Base-by-base conservation (phyloP, 2,113 vertebrate genomes). In the Xenopus tropicalis region DNA sequence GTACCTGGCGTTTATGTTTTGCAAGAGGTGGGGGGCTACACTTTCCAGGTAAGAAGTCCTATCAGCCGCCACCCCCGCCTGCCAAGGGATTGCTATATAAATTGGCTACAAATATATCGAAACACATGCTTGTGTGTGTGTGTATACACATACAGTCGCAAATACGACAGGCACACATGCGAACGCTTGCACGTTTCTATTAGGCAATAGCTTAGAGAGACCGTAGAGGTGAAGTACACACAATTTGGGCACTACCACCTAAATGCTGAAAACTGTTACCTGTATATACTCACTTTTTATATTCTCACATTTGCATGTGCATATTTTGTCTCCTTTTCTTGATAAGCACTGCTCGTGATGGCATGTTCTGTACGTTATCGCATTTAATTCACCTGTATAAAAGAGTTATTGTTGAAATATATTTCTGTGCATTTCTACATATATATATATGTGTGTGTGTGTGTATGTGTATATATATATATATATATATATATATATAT, bases 1-100 rank as follows among this genome's bases (percentile, higher is more conserved):
- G 74, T 72, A 79, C 85, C 74, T 80, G 69, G 78, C 72, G 69
- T 71, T 80, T 74, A 56, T 43, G 78, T 74, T 71, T 68, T 77
- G 64, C 58, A 54, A 44, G 76, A 19, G 79, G 82, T 68, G 23
- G 1, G 0, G 70, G 70, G 70, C 70, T 22, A 25, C 46, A 54
- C 61, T 54, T 61, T 44, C n/a, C 72, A 74, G 72, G 72, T 74
- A 67, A 74, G 71, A 66, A 22, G 56, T 20, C 20, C 2, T 37
- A 37, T 37, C 29, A 37, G 6, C 29, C 5, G 8, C 44, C 1
- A 64, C 13, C 61, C 16, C 61, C 71, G 11, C 58, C 70, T 14
- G 0, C 44, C 19, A 57, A 14, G 9, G 20, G 6, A 57, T 57
- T 20, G 20, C 9, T 20, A 57, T 20, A 48, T 48, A 3, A 13